These are phyloP conservation scores for Stenodera caucasica DNA, from an alignment of 2,888 invertebrate species.

Conservation along the genomic window DNA sequence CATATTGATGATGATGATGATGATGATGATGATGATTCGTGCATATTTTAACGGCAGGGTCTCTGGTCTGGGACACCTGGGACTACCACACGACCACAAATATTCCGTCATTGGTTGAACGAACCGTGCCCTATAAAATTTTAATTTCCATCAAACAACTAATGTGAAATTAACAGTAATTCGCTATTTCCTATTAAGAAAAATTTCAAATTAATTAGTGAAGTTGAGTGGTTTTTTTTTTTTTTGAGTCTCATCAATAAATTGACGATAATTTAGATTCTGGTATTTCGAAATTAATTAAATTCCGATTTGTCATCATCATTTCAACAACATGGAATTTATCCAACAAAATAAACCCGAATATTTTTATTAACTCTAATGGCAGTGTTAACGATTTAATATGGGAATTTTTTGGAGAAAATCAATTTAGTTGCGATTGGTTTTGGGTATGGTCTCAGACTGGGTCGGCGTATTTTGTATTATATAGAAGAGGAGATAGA, in stretches of 20 bases:
- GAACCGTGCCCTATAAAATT: slow-evolving; percentile 14
- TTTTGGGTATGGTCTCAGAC: background rate
- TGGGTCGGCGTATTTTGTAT: too few relatives aligned
- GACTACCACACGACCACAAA: slow-evolving; percentile 29
- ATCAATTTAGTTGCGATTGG: background rate
- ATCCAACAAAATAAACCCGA: too few relatives aligned
- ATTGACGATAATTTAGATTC: slow-evolving; percentile 1
- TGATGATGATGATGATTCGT: slow-evolving; percentile 32
- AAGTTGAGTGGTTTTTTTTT: slow-evolving; percentile 16
- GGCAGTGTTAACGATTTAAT: background rate
- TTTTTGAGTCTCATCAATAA: slow-evolving; percentile 5
- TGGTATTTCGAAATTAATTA: slow-evolving; percentile 4
- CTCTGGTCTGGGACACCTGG: slow-evolving; percentile 30
- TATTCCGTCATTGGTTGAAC: slow-evolving; percentile 20
- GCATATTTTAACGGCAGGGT: slow-evolving; percentile 29
- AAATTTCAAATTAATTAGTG: slow-evolving; percentile 28
- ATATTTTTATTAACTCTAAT: too few relatives aligned
- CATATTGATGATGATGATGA: slow-evolving; percentile 19
- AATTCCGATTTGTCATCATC: slow-evolving; percentile 5
- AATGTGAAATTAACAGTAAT: slow-evolving; percentile 35
- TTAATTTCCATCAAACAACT: slow-evolving; percentile 36
- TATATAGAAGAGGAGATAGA: too few relatives aligned
- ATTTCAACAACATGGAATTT: background rate
- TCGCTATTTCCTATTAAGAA: slow-evolving; percentile 36
- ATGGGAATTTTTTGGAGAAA: background rate